Evolutionary conservation across 1,140 invertebrate species (phyloP), one percentile per base, ranked within the genome.

Genomic region (Scaptomyza pallida): DNA sequence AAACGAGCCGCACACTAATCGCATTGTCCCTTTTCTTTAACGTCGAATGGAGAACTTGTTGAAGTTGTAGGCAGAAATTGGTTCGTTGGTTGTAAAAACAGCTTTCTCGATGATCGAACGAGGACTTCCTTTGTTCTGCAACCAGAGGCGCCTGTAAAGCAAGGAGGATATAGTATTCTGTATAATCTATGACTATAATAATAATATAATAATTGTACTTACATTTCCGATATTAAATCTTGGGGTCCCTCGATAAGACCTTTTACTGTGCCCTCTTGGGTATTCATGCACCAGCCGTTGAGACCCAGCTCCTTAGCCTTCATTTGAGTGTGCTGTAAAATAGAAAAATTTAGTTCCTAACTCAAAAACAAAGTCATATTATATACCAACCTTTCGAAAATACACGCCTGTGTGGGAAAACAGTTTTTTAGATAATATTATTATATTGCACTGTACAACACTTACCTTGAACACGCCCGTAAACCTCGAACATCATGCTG

Each of bases 211-310:
- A n/a, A 35, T 9, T 35, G 3, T 0, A 9, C 75, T 48, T 1
- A 85, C 80, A 86, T 86, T 19, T 86, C 82, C 2, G 43, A 72
- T 2, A 88, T 15, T 8, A 69, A 47, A 3, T 74, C 74, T 6
- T 72, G 41, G 9, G 65, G 47, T 8, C 82, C 81, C n/a, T 86
- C 81, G 1, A 86, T 16, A 26, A 78, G 48, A 1, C 81, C 81
- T 44, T 78, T 72, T 0, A 86, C 81, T 0, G 81, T 81, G 54
- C 81, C 81, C 0, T 47, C 43, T 8, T 37, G 35, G 1, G 82
- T 88, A 43, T 88, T 81, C 73, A 75, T 81, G 65, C 82, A 88
- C 78, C 81, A 86, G 33, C 81, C 81, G 13, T 60, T 48, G 0
- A 86, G 33, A 1, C 71, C 82, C 23, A 86, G 15, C 16, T 59